These are phyloP conservation scores for Bembecia ichneumoniformis DNA, from an alignment of 2,888 invertebrate genomes.

Conservation along the genomic window DNA sequence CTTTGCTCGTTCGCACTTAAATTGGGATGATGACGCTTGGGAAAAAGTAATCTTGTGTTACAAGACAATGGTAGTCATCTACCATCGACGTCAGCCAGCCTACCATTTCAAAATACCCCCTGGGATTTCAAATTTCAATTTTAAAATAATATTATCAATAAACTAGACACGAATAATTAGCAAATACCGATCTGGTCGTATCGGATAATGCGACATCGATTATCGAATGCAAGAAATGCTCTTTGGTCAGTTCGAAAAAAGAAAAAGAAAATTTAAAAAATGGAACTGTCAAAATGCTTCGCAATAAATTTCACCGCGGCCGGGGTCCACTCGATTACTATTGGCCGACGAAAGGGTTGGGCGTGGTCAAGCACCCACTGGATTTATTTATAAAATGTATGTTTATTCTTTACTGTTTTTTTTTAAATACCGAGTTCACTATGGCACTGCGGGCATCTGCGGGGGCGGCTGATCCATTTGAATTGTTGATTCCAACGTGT, in stretches of 20 bases:
- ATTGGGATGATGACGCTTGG: too few species aligned
- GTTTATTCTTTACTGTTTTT: conserved; percentile 38
- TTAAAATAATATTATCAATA: not conserved
- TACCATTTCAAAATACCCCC: too few species aligned
- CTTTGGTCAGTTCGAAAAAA: conserved; percentile 31
- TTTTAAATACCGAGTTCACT: conserved; percentile 19
- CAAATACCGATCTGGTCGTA: conserved; percentile 36
- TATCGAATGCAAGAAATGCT: conserved; percentile 38
- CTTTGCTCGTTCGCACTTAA: too few species aligned
- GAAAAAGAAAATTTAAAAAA: conserved; percentile 49
- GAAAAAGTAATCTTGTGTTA: too few species aligned
- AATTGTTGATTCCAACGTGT: conserved; percentile 34
- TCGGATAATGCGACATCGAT: conserved; percentile 49
- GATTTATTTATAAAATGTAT: conserved; percentile 65
- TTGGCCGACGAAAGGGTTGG: conserved; percentile 39
- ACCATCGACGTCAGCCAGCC: too few species aligned
- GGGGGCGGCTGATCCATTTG: conserved; percentile 25
- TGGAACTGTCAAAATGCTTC: conserved; percentile 67
- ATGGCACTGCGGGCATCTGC: conserved; percentile 27
- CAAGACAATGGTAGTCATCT: too few species aligned
- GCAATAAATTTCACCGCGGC: conserved; percentile 59
- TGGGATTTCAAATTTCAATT: too few species aligned
- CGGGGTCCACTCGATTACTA: conserved; percentile 25
- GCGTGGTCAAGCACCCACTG: conserved; percentile 54
- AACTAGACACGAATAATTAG: conserved; percentile 23